Conservation (phyloP, 2,113 vertebrate genomes). For the Pithys albifrons region DNA sequence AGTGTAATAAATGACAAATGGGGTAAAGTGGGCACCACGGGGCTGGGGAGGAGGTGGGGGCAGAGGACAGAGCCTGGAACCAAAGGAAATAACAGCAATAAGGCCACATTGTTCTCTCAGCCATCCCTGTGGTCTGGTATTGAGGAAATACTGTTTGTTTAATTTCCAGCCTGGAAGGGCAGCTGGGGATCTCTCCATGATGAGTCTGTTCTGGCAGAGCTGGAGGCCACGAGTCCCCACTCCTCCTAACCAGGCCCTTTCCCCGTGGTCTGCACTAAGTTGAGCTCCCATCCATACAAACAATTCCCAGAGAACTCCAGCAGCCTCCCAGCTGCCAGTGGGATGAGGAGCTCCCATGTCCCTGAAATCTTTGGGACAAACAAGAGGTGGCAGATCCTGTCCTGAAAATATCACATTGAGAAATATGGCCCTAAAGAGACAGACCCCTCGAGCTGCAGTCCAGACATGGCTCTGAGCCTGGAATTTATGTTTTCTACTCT, state of each 20-base stretch:
- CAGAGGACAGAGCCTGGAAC: constrained; percentile 48
- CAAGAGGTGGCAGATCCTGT: background rate
- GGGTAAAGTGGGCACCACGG: constrained; percentile 53
- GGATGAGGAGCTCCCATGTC: background rate
- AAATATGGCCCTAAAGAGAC: background rate
- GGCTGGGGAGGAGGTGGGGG: constrained; percentile 14
- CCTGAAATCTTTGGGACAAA: background rate
- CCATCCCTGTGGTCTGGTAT: constrained; percentile 29
- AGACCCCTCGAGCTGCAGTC: background rate
- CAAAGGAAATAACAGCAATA: constrained; percentile 61
- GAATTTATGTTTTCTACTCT: background rate
- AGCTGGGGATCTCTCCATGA: constrained; percentile 45
- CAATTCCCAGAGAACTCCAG: background rate
- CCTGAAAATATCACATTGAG: background rate
- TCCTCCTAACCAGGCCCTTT: background rate
- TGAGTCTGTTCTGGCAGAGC: constrained; percentile 1
- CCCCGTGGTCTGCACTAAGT: background rate
- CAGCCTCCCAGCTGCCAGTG: background rate
- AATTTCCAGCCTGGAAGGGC: constrained; percentile 59
- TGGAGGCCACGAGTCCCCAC: constrained; percentile 12
- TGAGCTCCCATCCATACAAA: background rate
- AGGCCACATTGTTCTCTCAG: constrained; percentile 48
- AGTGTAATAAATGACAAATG: constrained; percentile 56
- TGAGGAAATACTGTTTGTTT: constrained; percentile 63
- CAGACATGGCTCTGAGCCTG: background rate